Evolutionary conservation across 1,140 invertebrate genomes (phyloP), one percentile per base, ranked within the genome.

Genomic region (Hydropsyche tenuis): DNA sequence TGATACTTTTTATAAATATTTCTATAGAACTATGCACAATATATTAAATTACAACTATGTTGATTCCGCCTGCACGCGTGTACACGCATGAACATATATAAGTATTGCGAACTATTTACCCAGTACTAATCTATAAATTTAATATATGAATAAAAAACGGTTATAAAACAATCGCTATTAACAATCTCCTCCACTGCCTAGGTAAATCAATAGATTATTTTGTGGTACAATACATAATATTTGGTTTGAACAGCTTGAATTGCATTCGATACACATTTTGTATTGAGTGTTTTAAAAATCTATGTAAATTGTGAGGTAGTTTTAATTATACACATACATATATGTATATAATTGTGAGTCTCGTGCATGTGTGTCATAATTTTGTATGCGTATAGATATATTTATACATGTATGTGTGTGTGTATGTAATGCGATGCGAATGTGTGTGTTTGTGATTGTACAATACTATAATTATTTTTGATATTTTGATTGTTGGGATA

Each of bases 401-500:
- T 66, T 16, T 43, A 66, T 66, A 66, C 30, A 53, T 60, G 56
- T 25, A 11, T 60, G 22, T 11, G 22, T 25, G 22, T 27, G 22
- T 60, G 56, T 60, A 16, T 63, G 69, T 62, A 53, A 62, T 48
- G n/a, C 45, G 45, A 22, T 68, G 45, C 27, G 23, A 20, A 7
- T 60, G 56, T 12, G 22, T 7, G 56, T 23, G 56, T 12, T 12
- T 60, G 22, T 27, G 45, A 43, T 18, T 69, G 42, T 48, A 69
- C 20, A n/a, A 43, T 72, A 72, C 53, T 45, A 72, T 62, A 73
- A 46, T 73, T 73, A 73, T 73, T 73, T 73, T 73, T 73, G 72
- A 73, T 73, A 73, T 68, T 73, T 73, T 73, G 64, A 73, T 68
- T 73, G 72, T 73, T 73, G 71, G 71, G 46, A 64, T 73, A 43